Percentiles rank a stretch among this genome's conserved stretches.
Conservation (phyloP, 1,140 invertebrate genomes). For the Belonocnema kinseyi region DNA sequence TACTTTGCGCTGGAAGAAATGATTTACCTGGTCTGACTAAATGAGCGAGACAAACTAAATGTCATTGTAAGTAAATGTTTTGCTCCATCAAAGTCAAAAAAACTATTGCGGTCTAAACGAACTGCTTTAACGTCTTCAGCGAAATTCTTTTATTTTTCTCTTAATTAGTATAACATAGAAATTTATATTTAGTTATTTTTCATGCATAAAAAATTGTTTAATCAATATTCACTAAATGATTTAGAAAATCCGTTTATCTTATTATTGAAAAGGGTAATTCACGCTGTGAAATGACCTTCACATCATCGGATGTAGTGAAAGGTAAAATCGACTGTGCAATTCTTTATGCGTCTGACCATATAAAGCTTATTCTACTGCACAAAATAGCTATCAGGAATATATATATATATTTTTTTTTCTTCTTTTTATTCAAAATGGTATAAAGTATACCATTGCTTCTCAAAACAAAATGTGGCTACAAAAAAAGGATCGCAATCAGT, state of each 20-base stretch:
- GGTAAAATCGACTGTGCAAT: neutral
- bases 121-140: neutral
- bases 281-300: neutral
- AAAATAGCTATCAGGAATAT: neutral
- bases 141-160: slow-evolving; percentile 13
- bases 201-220: too few species aligned
- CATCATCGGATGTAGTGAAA: neutral
- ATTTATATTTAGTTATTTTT: neutral
- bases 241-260: too few species aligned
- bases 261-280: neutral
- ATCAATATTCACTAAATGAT: too few species aligned
- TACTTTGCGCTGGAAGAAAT: neutral
- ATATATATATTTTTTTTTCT: neutral
- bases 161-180: neutral
- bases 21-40: neutral
- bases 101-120: slow-evolving; percentile 14
- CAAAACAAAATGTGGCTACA: too few species aligned
- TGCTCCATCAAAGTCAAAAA: slow-evolving; percentile 18
- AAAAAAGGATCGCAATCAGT: too few species aligned
- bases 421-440: too few species aligned
- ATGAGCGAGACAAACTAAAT: slow-evolving; percentile 20
- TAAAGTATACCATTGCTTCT: too few species aligned
- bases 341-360: neutral
- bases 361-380: slow-evolving; percentile 1
- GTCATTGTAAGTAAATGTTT: slow-evolving; percentile 11